Conservation (phyloP, 1,140 invertebrate genomes). For the Heliconius eleuchia region DNA sequence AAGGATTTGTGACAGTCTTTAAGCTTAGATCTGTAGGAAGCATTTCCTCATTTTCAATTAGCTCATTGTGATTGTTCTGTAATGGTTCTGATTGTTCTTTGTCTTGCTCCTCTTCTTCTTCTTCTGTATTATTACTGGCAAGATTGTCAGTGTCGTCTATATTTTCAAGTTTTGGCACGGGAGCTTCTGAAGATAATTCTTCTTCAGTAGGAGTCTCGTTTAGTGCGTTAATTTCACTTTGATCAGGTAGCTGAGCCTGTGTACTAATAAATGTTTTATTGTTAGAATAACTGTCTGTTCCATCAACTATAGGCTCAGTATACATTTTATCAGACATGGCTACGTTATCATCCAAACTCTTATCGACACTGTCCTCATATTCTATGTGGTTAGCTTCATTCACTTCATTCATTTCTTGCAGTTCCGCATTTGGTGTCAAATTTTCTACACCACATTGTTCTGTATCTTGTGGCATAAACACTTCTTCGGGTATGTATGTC, state of each 20-base stretch:
- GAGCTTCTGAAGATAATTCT: neutral
- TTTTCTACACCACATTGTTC: conserved; percentile 55
- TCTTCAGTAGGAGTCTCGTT: conserved; percentile 44
- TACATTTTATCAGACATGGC: conserved; percentile 50
- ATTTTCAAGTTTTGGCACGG: conserved; percentile 21
- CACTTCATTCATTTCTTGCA: conserved; percentile 52
- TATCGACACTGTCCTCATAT: conserved; percentile 57
- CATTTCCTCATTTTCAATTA: conserved; percentile 57
- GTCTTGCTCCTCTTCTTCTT: conserved; percentile 28
- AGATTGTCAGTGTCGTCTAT: conserved; percentile 19
- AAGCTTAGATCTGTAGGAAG: conserved; percentile 79
- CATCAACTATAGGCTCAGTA: conserved; percentile 64
- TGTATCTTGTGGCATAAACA: conserved; percentile 52
- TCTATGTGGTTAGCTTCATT: conserved; percentile 57
- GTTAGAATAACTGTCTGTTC: conserved; percentile 50
- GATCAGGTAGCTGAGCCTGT: conserved; percentile 55
- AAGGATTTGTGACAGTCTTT: conserved; percentile 49
- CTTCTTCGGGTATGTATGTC: conserved; percentile 58
- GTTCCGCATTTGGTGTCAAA: conserved; percentile 45
- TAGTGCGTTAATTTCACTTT: conserved; percentile 56
- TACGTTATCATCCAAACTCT: conserved; percentile 59
- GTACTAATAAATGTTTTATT: conserved; percentile 50
- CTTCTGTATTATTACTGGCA: conserved; percentile 18
- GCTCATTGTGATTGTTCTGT: conserved; percentile 37
- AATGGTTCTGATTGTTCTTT: conserved; percentile 23